A percentile compares a stretch with the other conserved stretches of the same genome.
phyloP scores from a whole-genome alignment of 2,888 invertebrate species.

The Drosophila nigricruria region DNA sequence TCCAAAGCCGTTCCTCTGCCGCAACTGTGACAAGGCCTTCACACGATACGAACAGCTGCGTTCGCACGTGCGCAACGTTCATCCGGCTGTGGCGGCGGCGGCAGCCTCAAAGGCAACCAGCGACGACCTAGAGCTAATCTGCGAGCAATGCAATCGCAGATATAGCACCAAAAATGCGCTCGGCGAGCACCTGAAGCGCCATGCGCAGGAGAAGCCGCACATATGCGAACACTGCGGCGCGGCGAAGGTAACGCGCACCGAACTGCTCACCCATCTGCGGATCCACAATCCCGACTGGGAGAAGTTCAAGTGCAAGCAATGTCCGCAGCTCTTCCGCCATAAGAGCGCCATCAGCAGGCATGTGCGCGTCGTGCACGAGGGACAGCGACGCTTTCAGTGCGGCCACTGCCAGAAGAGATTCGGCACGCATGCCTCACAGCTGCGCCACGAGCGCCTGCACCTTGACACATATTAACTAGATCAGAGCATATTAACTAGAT shows the following conservation, averaged over 20 bases:
- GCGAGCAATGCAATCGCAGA: conserved; percentile 74
- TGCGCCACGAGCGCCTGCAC: conserved; percentile 79
- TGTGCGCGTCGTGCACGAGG: conserved; percentile 82
- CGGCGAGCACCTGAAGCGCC: conserved; percentile 81
- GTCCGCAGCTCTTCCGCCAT: conserved; percentile 82
- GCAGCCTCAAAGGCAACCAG: conserved; percentile 10
- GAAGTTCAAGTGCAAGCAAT: conserved; percentile 80
- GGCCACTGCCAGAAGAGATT: conserved; percentile 78
- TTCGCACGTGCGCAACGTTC: conserved; percentile 70
- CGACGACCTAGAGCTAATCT: conserved; percentile 58
- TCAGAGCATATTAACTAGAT: too few species aligned
- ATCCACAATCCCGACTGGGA: conserved; percentile 81
- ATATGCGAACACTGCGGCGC: conserved; percentile 82
- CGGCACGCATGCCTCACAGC: conserved; percentile 79
- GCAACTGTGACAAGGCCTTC: conserved; percentile 74
- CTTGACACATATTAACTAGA: conserved; percentile 27
- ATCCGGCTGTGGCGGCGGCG: conserved; percentile 37
- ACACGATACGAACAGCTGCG: conserved; percentile 76
- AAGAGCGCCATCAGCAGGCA: conserved; percentile 80
- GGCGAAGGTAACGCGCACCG: conserved; percentile 82
- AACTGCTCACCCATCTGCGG: conserved; percentile 80
- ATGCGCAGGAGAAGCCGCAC: conserved; percentile 79
- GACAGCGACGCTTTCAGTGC: conserved; percentile 78
- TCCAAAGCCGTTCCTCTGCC: conserved; percentile 79
- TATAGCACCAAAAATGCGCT: conserved; percentile 82